Evolutionary conservation across 2,797 vertebrate species (phyloP).

Genomic region (Sebastes vulpes): DNA sequence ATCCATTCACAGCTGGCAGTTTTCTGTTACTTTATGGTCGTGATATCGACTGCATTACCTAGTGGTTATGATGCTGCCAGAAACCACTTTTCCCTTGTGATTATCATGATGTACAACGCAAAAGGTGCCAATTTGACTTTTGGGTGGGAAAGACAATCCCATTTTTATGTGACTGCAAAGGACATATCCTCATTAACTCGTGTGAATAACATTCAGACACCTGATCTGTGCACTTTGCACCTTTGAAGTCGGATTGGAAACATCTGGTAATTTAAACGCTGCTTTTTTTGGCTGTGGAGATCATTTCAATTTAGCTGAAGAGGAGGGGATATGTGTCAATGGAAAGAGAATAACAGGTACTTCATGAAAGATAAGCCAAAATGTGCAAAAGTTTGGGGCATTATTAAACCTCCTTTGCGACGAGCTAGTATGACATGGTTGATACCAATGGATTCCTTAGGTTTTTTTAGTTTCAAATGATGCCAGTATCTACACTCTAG

Average conservation of each 20-base stretch:
- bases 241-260: neutral
- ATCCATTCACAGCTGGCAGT: conserved; percentile 12
- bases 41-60: neutral
- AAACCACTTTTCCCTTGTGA: neutral
- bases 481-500: neutral
- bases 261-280: neutral
- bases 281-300: neutral
- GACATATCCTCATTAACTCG: neutral
- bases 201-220: neutral
- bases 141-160: neutral
- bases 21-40: conserved; percentile 8
- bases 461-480: neutral
- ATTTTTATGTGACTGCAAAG: neutral
- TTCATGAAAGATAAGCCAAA: neutral
- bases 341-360: neutral
- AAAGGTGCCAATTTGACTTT: neutral
- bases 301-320: neutral
- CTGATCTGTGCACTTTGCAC: neutral
- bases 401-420: no score
- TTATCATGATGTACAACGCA: neutral
- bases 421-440: no score
- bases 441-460: no score
- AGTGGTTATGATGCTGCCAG: neutral
- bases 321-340: neutral
- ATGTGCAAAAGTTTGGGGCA: no score